A percentile compares a stretch with the other conserved stretches of the same genome.
phyloP scores from a whole-genome alignment of 2,113 vertebrate species.

The Opisthocomus hoazin region DNA sequence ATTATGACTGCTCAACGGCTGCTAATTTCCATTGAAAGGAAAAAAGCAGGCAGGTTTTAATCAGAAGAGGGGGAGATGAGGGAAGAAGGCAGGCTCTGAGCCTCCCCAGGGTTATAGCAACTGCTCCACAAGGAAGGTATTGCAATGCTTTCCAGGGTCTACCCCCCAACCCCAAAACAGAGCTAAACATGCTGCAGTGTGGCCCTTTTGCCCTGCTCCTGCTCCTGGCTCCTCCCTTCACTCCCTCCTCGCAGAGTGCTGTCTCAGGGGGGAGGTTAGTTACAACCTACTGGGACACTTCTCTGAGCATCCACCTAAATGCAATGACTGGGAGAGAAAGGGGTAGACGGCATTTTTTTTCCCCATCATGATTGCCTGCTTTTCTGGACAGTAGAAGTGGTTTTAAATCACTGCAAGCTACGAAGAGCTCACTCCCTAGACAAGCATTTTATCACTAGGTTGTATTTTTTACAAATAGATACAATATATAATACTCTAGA shows the following conservation, averaged over 20 bases:
- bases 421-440: not conserved
- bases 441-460: not conserved
- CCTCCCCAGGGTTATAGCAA: not conserved
- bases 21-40: not conserved
- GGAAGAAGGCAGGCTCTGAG: not conserved
- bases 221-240: accelerated
- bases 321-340: not conserved
- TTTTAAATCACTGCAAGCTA: conserved; percentile 10
- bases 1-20: not conserved
- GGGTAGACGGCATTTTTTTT: not conserved
- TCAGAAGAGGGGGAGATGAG: not conserved
- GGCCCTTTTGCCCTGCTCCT: not conserved
- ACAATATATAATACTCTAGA: not conserved
- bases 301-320: not conserved
- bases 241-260: not conserved
- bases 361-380: not conserved
- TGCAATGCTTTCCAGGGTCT: not conserved
- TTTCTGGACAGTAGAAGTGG: not conserved
- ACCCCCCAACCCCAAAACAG: not conserved
- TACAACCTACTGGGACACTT: not conserved
- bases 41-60: not conserved
- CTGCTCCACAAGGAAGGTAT: not conserved
- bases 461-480: conserved; percentile 16
- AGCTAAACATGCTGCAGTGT: not conserved
- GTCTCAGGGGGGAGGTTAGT: not conserved